These are phyloP conservation scores for Diachasmimorpha longicaudata DNA, from an alignment of 1,140 invertebrate species.

Conservation along the genomic window DNA sequence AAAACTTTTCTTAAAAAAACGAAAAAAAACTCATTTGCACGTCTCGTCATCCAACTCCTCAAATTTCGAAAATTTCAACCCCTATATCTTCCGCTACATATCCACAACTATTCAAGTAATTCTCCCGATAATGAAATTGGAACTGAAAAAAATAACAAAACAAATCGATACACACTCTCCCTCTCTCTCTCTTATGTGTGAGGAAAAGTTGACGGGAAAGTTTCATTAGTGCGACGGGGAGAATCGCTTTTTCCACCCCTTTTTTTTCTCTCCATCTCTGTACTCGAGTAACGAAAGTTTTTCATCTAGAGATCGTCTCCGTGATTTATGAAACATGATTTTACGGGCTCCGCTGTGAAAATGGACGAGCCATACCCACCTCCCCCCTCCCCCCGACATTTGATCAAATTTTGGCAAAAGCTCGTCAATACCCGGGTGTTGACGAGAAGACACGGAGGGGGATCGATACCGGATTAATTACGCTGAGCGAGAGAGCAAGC, in stretches of 20 bases:
- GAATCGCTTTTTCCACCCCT: neutral
- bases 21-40: no score
- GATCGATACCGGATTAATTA: constrained; percentile 24
- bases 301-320: constrained; percentile 5
- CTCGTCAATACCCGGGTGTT: neutral
- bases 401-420: neutral
- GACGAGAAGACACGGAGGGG: constrained; percentile 5
- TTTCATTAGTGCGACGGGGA: constrained; percentile 19
- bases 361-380: neutral
- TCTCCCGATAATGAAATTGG: neutral
- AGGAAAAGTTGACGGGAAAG: constrained; percentile 17
- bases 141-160: neutral
- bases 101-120: no score
- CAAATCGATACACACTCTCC: neutral
- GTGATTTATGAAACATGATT: constrained; percentile 19
- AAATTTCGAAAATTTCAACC: no score
- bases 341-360: neutral
- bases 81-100: no score
- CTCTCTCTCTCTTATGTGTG: no score
- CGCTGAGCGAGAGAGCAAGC: neutral
- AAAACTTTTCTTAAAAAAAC: no score
- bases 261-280: neutral
- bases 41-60: no score
- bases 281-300: constrained; percentile 16
- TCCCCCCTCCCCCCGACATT: neutral